Percentiles rank a stretch among this genome's conserved stretches.
Evolutionary conservation across 2,113 vertebrate species (phyloP).

Genomic region (Maccullochella peelii): DNA sequence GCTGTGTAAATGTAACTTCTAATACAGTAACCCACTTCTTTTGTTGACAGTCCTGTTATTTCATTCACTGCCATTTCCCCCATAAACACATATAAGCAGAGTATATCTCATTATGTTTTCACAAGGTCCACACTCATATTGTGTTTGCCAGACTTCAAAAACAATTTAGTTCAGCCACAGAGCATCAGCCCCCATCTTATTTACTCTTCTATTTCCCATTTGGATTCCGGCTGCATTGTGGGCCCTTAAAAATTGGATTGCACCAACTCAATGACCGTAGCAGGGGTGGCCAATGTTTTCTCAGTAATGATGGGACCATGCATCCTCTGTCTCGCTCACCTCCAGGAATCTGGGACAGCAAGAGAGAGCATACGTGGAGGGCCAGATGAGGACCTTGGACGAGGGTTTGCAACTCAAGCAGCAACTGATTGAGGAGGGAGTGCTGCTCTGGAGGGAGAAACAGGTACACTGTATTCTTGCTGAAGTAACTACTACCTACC

Average conservation of each 20-base stretch:
- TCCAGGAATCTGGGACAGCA: slow-evolving; percentile 82
- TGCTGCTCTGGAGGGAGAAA: slow-evolving; percentile 82
- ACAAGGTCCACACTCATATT: slow-evolving; percentile 66
- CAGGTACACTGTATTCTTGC: slow-evolving; percentile 69
- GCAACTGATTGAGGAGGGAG: slow-evolving; percentile 82
- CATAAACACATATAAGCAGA: slow-evolving; percentile 50
- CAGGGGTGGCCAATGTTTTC: slow-evolving; percentile 58
- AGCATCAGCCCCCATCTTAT: slow-evolving; percentile 64
- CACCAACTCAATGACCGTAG: slow-evolving; percentile 56
- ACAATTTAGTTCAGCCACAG: slow-evolving; percentile 65
- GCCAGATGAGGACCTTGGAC: slow-evolving; percentile 81
- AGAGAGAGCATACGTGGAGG: slow-evolving; percentile 80
- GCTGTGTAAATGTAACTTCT: slow-evolving; percentile 50
- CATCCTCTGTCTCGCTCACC: slow-evolving; percentile 37
- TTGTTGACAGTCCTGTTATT: slow-evolving; percentile 61
- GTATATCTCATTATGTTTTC: slow-evolving; percentile 70
- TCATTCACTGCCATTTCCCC: slow-evolving; percentile 29
- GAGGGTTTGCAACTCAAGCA: slow-evolving; percentile 80
- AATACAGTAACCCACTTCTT: slow-evolving; percentile 56
- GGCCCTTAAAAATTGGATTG: slow-evolving; percentile 73
- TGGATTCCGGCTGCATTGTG: slow-evolving; percentile 61
- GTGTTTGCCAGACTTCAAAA: slow-evolving; percentile 70
- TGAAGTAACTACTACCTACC: neutral
- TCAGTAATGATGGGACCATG: slow-evolving; percentile 65
- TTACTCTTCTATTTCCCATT: slow-evolving; percentile 73